A percentile compares a stretch with the other conserved stretches of the same genome.
Conservation (phyloP, 2,888 invertebrate species). For the Phoenoteleia sp. region DNA sequence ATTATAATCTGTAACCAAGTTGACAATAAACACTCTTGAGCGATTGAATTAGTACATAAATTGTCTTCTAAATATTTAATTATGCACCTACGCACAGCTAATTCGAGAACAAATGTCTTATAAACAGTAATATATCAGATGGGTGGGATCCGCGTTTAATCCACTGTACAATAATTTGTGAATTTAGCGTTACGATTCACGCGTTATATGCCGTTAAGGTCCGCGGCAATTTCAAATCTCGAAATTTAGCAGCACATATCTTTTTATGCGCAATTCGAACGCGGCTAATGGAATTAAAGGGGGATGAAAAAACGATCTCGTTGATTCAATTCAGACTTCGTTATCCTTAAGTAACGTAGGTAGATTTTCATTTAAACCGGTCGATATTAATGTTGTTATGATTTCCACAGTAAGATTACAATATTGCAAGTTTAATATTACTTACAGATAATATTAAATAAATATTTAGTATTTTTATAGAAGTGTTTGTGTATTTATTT, state of each 20-base stretch:
- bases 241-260: slow-evolving; percentile 50
- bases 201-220: slow-evolving; percentile 18
- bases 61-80: slow-evolving; percentile 54
- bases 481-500: too few relatives aligned
- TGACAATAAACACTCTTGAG: background rate
- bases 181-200: slow-evolving; percentile 32
- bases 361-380: background rate
- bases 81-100: slow-evolving; percentile 10
- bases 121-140: slow-evolving; percentile 35
- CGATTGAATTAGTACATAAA: slow-evolving; percentile 52
- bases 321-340: slow-evolving; percentile 26
- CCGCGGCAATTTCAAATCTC: slow-evolving; percentile 24
- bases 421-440: too few relatives aligned
- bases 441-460: too few relatives aligned
- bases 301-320: slow-evolving; percentile 52
- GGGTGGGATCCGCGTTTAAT: slow-evolving; percentile 21
- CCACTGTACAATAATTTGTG: slow-evolving; percentile 49
- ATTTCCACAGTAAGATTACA: too few relatives aligned
- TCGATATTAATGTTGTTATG: background rate
- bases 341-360: slow-evolving; percentile 3
- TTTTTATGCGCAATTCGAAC: slow-evolving; percentile 52
- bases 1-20: slow-evolving; percentile 43
- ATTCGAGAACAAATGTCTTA: slow-evolving; percentile 48
- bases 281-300: slow-evolving; percentile 50
- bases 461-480: too few relatives aligned